Conservation (phyloP, 2,888 invertebrate species). For the Metellina segmentata region DNA sequence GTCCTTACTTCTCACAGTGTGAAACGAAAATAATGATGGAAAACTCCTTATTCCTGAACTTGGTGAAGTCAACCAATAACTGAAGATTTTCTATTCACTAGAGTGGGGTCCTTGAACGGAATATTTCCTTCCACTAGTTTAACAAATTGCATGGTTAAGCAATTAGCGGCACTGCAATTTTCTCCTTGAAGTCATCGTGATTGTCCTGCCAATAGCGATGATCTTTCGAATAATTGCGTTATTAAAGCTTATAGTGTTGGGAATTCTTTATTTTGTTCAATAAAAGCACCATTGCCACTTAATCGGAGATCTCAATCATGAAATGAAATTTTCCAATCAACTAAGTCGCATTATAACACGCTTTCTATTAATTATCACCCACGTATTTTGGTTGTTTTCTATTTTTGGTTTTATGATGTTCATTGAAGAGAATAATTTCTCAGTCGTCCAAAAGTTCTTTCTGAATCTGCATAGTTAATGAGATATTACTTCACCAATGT, state of each 20-base stretch:
- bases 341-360: not conserved
- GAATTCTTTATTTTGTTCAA: not conserved
- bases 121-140: constrained; percentile 7
- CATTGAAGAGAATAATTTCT: too few species aligned
- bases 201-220: not conserved
- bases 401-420: too few species aligned
- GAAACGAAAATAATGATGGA: too few species aligned
- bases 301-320: not conserved
- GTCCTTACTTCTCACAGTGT: too few species aligned
- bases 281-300: not conserved
- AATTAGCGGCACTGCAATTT: constrained; percentile 45
- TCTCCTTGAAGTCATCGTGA: constrained; percentile 16
- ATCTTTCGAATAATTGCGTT: constrained; percentile 39
- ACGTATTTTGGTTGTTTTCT: too few species aligned
- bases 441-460: too few species aligned
- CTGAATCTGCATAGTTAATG: too few species aligned
- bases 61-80: not conserved
- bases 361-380: too few species aligned
- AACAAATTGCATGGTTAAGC: constrained; percentile 32
- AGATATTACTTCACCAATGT: too few species aligned
- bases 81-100: not conserved
- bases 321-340: not conserved
- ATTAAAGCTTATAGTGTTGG: constrained; percentile 39
- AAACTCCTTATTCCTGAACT: not conserved
- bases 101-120: not conserved